Percentiles rank a stretch among this genome's conserved stretches.
Evolutionary conservation across 2,888 invertebrate genomes (phyloP).

Genomic region (Parelbella ahira): DNA sequence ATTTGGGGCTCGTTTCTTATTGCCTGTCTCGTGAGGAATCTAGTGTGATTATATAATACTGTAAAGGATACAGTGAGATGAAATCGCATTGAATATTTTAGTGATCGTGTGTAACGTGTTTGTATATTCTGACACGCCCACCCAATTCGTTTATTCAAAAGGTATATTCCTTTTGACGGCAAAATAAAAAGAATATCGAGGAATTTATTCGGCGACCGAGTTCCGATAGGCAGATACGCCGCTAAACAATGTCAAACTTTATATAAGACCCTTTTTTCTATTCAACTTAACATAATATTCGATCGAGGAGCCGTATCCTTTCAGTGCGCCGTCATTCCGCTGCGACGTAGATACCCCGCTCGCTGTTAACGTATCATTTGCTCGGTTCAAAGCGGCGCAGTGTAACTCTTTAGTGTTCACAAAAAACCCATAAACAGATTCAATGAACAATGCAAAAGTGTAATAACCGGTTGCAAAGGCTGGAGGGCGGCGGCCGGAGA

Average conservation of each 20-base stretch:
- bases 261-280: constrained; percentile 32
- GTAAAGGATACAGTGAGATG: too few relatives aligned
- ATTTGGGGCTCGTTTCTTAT: too few relatives aligned
- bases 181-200: constrained; percentile 25
- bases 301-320: constrained; percentile 21
- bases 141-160: constrained; percentile 5
- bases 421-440: constrained; percentile 42
- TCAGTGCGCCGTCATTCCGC: constrained; percentile 28
- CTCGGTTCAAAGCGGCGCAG: constrained; percentile 37
- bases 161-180: constrained; percentile 16
- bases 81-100: too few relatives aligned
- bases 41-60: too few relatives aligned
- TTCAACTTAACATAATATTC: constrained; percentile 33
- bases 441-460: constrained; percentile 49
- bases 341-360: constrained; percentile 33
- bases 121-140: too few relatives aligned
- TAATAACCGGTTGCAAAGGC: constrained; percentile 33
- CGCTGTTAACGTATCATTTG: constrained; percentile 42
- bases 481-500: constrained; percentile 26
- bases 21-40: too few relatives aligned
- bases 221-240: constrained; percentile 16
- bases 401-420: constrained; percentile 35
- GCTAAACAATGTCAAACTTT: constrained; percentile 25
- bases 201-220: constrained; percentile 17
- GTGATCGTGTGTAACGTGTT: too few relatives aligned